Evolutionary conservation across 2,888 invertebrate species (phyloP).

Genomic region (Tiliacea aurago): DNA sequence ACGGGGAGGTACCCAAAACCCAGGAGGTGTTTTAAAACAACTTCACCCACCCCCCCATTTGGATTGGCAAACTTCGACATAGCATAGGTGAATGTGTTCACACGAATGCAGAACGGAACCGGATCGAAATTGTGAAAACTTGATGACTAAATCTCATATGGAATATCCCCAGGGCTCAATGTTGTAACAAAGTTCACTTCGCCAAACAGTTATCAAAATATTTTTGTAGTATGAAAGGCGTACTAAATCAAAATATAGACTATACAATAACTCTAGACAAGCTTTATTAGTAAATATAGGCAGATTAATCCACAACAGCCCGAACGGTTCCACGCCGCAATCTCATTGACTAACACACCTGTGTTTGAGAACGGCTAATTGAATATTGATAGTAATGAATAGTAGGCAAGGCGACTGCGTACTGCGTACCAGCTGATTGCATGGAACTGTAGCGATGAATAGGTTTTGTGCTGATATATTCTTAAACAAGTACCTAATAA

Average conservation of each 20-base stretch:
- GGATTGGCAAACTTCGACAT: constrained; percentile 17
- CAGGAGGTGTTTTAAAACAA: constrained; percentile 13
- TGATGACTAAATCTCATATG: constrained; percentile 53
- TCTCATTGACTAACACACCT: constrained; percentile 70
- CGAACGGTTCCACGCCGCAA: constrained; percentile 74
- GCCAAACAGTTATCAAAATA: constrained; percentile 75
- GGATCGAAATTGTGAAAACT: constrained; percentile 58
- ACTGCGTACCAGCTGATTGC: neutral
- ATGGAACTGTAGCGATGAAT: constrained; percentile 10
- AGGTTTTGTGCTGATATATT: neutral
- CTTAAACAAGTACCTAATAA: neutral
- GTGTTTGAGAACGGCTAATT: constrained; percentile 66
- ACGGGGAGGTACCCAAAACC: neutral
- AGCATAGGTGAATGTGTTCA: constrained; percentile 50
- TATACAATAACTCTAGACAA: constrained; percentile 75
- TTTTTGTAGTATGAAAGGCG: constrained; percentile 78
- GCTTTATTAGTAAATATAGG: constrained; percentile 83
- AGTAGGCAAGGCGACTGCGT: constrained; percentile 30
- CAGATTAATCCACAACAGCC: constrained; percentile 78
- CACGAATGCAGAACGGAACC: constrained; percentile 58
- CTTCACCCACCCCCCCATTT: constrained; percentile 20
- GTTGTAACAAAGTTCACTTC: constrained; percentile 51
- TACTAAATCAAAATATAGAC: constrained; percentile 80
- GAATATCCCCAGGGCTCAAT: constrained; percentile 49
- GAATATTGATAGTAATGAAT: constrained; percentile 60